Base-by-base conservation (phyloP, 2,113 vertebrate species). In the Silurus meridionalis region DNA sequence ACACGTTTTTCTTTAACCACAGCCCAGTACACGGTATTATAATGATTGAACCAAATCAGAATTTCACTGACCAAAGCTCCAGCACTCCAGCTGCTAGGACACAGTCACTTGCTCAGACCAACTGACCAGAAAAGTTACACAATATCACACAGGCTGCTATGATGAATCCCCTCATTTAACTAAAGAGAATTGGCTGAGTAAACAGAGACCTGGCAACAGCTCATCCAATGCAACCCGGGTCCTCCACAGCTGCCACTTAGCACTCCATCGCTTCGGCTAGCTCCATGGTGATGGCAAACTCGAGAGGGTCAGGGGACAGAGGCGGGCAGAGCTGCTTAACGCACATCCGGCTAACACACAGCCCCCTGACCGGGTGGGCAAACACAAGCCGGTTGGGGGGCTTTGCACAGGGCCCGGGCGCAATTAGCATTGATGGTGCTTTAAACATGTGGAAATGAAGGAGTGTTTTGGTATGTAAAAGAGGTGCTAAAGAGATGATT, bases 371-470 rank as follows among this genome's bases (percentile, higher is more conserved):
- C 92, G 91, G 91, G 90, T 92, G 92, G 87, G 92, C 90, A 95
- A 96, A 95, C 90, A 95, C 88, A 82, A 89, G 91, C 86, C 77
- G 57, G 86, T 78, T 87, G 90, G 79, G 71, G 63, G 89, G 86
- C 91, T 91, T 92, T 48, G 89, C 88, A 93, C 92, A 93, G 90
- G 88, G 83, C 89, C 92, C 92, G 91, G 88, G 93, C 84, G 91
- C 93, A 95, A 94, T 95, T 95, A 94, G 93, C 94, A 94, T 95
- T 90, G 94, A 94, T 94, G 91, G 89, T 91, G 88, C 90, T 95
- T 92, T 91, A 93, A 94, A 91, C 92, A 88, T 82, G 86, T 89
- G 93, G 92, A 93, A 93, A 94, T 93, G 93, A 88, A 87, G 83
- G 89, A 87, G 66, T 63, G 80, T 92, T 93, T 93, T 92, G 93